Evolutionary conservation across 53 echinoderm and acorn worm species (phyloP).

Genomic region (Apostichopus leukothele): DNA sequence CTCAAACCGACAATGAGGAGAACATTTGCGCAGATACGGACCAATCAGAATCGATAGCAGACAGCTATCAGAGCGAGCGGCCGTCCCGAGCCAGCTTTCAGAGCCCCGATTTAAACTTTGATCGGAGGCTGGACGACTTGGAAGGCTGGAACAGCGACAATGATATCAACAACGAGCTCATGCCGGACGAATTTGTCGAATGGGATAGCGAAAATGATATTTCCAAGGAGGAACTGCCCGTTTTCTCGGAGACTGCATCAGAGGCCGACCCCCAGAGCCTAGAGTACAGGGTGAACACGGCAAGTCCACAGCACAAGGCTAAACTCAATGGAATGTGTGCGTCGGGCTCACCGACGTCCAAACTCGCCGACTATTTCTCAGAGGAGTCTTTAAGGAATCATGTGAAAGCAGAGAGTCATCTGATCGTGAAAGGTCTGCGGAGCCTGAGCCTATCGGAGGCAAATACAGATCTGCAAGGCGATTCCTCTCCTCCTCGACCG

Average conservation of each 20-base stretch:
- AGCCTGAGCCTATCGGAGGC: conserved; percentile 78
- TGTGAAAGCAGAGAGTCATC: conserved; percentile 45
- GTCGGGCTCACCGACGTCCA: conserved; percentile 7
- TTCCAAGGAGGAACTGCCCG: conserved; percentile 87
- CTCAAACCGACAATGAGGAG: conserved; percentile 46
- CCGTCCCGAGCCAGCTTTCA: conserved; percentile 34
- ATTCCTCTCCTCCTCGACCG: conserved; percentile 78
- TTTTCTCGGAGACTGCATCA: conserved; percentile 77
- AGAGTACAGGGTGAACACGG: conserved; percentile 28
- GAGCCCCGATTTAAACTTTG: conserved; percentile 64
- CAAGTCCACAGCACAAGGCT: background rate
- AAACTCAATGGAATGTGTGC: conserved; percentile 13
- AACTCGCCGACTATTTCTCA: conserved; percentile 13
- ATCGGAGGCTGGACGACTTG: conserved; percentile 74
- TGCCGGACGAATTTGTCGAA: conserved; percentile 92
- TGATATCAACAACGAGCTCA: conserved; percentile 87
- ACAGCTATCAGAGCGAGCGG: conserved; percentile 2
- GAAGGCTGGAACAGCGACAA: conserved; percentile 91
- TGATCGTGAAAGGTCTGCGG: conserved; percentile 28
- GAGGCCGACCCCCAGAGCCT: conserved; percentile 56
- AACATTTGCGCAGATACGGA: conserved; percentile 28
- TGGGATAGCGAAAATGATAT: conserved; percentile 96
- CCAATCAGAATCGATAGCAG: conserved; percentile 49
- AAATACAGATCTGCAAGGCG: conserved; percentile 41
- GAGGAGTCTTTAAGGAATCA: conserved; percentile 34